phyloP scores from a whole-genome alignment of 2,113 vertebrate species.

The Columba livia region DNA sequence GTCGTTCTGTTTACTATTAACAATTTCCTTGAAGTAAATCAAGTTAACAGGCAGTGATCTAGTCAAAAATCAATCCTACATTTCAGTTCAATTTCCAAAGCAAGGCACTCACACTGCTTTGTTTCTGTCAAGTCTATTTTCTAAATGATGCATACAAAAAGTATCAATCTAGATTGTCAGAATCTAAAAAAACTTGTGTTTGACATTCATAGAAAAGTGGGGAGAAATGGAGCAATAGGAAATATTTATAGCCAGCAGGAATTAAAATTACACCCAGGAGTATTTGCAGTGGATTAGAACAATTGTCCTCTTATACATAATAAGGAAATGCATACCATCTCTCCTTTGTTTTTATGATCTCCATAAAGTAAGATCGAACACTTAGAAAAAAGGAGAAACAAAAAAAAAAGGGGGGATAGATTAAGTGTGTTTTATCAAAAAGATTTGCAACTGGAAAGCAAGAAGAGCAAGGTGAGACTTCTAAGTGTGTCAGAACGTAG shows the following conservation, averaged over 20 bases:
- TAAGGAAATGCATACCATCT: not conserved
- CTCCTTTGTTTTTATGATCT: not conserved
- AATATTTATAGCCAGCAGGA: not conserved
- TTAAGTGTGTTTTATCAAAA: not conserved
- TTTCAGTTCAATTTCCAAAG: not conserved
- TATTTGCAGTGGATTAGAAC: not conserved
- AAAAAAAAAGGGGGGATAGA: not conserved
- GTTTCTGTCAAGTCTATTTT: slow-evolving; percentile 12
- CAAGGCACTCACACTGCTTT: not conserved
- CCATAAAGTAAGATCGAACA: not conserved
- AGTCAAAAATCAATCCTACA: not conserved
- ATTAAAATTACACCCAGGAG: not conserved
- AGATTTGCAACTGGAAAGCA: not conserved
- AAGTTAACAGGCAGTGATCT: not conserved
- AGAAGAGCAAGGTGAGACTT: not conserved
- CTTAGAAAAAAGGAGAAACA: not conserved
- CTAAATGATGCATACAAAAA: not conserved
- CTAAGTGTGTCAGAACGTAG: not conserved
- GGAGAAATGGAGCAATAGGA: not conserved
- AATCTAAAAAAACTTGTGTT: not conserved
- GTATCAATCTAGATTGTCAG: not conserved
- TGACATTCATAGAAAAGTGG: not conserved
- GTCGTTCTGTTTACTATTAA: not conserved
- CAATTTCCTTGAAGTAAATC: not conserved
- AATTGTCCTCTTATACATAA: not conserved